Percentiles rank a stretch among this genome's conserved stretches.
Evolutionary conservation across 1,140 invertebrate species (phyloP).

Genomic region (Formica exsecta): DNA sequence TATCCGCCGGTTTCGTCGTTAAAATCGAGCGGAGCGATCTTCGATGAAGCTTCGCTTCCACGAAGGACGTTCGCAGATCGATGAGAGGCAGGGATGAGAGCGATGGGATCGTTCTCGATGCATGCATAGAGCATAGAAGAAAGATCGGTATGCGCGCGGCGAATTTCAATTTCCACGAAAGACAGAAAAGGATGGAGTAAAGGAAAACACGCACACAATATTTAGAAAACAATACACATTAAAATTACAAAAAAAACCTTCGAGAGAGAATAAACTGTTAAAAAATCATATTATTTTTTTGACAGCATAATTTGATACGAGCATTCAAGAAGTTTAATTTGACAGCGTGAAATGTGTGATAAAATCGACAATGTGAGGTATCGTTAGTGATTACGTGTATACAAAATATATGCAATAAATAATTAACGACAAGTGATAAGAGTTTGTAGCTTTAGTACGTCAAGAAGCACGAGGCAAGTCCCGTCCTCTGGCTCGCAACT

Average conservation of each 20-base stretch:
- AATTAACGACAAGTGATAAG: constrained; percentile 4
- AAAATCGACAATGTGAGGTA: not conserved
- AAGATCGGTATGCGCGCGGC: constrained; percentile 51
- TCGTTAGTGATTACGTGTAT: not conserved
- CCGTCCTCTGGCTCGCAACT: constrained; percentile 52
- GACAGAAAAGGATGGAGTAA: not conserved
- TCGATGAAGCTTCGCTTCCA: constrained; percentile 57
- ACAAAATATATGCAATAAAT: not conserved
- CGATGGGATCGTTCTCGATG: constrained; percentile 41
- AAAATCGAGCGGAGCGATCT: constrained; percentile 73
- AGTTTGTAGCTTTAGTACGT: constrained; percentile 16
- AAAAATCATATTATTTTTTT: not conserved
- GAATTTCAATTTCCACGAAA: constrained; percentile 59
- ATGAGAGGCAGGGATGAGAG: constrained; percentile 47
- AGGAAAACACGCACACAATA: not conserved
- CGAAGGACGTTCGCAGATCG: constrained; percentile 54
- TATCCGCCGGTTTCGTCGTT: constrained; percentile 77
- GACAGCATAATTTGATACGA: not conserved
- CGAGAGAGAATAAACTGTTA: not conserved
- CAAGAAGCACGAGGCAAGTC: constrained; percentile 21
- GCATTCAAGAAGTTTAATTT: not conserved
- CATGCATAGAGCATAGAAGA: constrained; percentile 61
- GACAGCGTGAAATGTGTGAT: not conserved
- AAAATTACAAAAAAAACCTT: not conserved
- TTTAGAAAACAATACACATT: constrained; percentile 7